These are phyloP conservation scores for Epirrhoe alternata DNA, from an alignment of 2,888 invertebrate genomes.

Conservation along the genomic window DNA sequence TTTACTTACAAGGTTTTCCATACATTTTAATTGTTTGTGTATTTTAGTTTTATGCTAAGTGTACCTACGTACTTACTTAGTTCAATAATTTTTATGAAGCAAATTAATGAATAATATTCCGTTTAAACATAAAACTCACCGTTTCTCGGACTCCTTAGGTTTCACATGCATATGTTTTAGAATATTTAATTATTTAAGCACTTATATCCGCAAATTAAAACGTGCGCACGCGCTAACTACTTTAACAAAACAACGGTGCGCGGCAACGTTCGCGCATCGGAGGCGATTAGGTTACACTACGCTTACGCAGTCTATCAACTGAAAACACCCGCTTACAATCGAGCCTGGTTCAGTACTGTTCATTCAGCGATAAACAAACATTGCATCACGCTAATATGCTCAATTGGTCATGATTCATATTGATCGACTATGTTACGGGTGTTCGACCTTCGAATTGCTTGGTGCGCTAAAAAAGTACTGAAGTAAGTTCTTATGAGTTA, in stretches of 20 bases:
- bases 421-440: conserved; percentile 7
- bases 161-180: conserved; percentile 21
- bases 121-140: conserved; percentile 21
- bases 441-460: conserved; percentile 21
- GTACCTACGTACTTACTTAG: too few species aligned
- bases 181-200: conserved; percentile 14
- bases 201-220: conserved; percentile 23
- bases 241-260: conserved; percentile 7
- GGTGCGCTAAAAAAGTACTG: conserved; percentile 1
- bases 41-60: too few species aligned
- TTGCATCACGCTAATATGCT: conserved; percentile 26
- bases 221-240: conserved; percentile 35
- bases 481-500: too few species aligned
- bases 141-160: conserved; percentile 11
- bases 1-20: neutral
- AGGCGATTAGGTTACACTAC: neutral
- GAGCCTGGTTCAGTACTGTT: conserved; percentile 12
- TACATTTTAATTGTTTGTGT: neutral
- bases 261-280: neutral
- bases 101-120: too few species aligned
- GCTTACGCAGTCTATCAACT: conserved; percentile 3
- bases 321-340: conserved; percentile 13
- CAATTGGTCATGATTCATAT: conserved; percentile 28
- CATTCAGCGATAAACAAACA: conserved; percentile 23
- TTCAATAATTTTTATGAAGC: too few species aligned